These are phyloP conservation scores for Gymnarchus niloticus DNA, from an alignment of 2,113 vertebrate species.

Conservation along the genomic window DNA sequence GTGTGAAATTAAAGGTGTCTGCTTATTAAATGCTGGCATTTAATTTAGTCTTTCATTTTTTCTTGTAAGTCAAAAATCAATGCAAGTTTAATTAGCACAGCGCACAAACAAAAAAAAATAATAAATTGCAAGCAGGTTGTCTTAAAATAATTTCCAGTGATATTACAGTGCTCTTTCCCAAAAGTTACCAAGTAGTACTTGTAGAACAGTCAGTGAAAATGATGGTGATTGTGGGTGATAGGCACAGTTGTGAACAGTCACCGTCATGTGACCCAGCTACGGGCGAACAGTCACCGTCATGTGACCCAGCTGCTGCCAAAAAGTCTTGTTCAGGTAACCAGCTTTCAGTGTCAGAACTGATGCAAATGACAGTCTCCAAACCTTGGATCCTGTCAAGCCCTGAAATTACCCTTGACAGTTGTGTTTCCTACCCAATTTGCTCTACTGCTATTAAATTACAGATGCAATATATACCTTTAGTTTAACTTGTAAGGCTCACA, in stretches of 20 bases:
- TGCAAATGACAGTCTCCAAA: neutral
- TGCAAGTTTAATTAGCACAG: neutral
- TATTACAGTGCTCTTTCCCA: neutral
- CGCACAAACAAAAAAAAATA: neutral
- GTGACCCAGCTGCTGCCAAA: too few relatives aligned
- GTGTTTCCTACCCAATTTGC: neutral
- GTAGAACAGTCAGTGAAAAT: neutral
- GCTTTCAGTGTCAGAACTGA: neutral
- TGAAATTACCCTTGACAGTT: neutral
- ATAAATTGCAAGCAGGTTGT: neutral
- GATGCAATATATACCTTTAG: too few relatives aligned
- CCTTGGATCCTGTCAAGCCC: neutral
- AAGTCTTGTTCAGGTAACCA: too few relatives aligned
- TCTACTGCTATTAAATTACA: neutral
- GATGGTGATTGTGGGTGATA: neutral
- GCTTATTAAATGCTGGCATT: neutral
- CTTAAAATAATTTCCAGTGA: neutral
- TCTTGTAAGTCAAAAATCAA: neutral
- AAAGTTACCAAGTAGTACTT: neutral
- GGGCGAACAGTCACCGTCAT: too few relatives aligned
- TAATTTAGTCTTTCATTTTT: constrained; percentile 11
- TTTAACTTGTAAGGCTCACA: too few relatives aligned
- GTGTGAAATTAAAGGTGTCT: neutral
- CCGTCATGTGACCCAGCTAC: too few relatives aligned
- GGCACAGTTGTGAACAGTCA: neutral